phyloP scores from a whole-genome alignment of 2,888 invertebrate species.

The Thelaira solivaga region DNA sequence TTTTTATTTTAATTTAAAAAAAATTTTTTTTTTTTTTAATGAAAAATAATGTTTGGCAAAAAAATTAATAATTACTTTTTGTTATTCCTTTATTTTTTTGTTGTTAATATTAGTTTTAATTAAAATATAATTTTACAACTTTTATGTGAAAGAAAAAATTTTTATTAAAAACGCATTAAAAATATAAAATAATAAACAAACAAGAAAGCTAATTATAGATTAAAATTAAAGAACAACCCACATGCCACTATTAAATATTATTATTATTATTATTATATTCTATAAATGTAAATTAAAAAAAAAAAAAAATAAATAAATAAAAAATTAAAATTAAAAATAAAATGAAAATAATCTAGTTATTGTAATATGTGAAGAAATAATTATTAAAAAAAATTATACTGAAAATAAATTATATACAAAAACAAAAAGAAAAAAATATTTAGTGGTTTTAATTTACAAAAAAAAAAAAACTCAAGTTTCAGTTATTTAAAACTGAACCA shows the following conservation, averaged over 20 bases:
- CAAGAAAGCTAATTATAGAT: constrained; percentile 32
- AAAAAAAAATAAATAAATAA: constrained; percentile 16
- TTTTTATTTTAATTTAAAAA: too few relatives aligned
- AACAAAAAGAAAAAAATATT: background rate
- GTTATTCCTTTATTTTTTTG: constrained; percentile 36
- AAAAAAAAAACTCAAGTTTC: too few relatives aligned
- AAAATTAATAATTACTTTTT: background rate
- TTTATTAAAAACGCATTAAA: constrained; percentile 21
- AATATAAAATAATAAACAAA: constrained; percentile 11
- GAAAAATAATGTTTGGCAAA: background rate
- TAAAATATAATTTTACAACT: constrained; percentile 14
- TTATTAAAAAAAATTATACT: constrained; percentile 47
- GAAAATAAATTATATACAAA: constrained; percentile 56
- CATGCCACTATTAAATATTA: constrained; percentile 58
- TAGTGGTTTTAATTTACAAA: too few relatives aligned
- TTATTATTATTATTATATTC: constrained; percentile 46
- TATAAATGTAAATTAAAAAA: constrained; percentile 59
- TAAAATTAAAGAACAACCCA: constrained; percentile 55
- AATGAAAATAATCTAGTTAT: constrained; percentile 59
- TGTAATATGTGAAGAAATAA: constrained; percentile 59
- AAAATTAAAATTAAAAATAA: constrained; percentile 15
- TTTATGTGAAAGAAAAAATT: constrained; percentile 3
- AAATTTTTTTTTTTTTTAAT: background rate
- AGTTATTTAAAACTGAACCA: too few relatives aligned
- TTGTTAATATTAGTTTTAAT: constrained; percentile 34